Conservation (phyloP, 2,888 invertebrate genomes). For the Euplexia lucipara region DNA sequence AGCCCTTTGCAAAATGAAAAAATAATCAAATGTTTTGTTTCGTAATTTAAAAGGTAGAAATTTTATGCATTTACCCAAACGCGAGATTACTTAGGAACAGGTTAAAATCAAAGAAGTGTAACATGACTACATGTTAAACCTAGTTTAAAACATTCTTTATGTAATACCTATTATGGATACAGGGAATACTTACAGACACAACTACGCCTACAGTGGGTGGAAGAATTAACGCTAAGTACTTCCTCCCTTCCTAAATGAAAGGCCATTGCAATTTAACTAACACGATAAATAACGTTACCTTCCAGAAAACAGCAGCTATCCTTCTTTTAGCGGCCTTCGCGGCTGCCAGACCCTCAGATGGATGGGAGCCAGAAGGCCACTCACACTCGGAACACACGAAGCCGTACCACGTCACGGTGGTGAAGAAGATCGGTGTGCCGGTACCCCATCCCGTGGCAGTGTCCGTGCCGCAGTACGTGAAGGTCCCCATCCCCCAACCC, state of each 20-base stretch:
- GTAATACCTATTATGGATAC: too few species aligned
- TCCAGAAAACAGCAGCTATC: constrained; percentile 86
- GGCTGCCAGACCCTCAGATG: constrained; percentile 82
- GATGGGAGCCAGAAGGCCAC: constrained; percentile 90
- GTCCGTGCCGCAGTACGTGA: constrained; percentile 93
- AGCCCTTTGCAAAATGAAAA: neutral
- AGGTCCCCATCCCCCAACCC: constrained; percentile 94
- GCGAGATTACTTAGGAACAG: neutral
- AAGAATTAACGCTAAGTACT: neutral
- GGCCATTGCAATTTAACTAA: neutral
- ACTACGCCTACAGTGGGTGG: too few species aligned
- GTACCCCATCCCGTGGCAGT: constrained; percentile 94
- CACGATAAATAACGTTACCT: neutral
- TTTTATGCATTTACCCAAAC: neutral
- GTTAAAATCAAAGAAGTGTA: neutral
- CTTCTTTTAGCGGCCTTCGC: constrained; percentile 78
- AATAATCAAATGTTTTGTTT: neutral
- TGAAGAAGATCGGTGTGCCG: constrained; percentile 94
- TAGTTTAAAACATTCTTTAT: too few species aligned
- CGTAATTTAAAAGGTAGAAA: neutral
- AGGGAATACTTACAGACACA: too few species aligned
- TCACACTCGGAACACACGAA: constrained; percentile 93
- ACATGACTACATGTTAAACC: too few species aligned
- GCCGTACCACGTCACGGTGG: constrained; percentile 93
- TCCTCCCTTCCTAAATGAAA: neutral